Base-by-base conservation (phyloP, 23 tunicate species). In the Ascidia mentula region DNA sequence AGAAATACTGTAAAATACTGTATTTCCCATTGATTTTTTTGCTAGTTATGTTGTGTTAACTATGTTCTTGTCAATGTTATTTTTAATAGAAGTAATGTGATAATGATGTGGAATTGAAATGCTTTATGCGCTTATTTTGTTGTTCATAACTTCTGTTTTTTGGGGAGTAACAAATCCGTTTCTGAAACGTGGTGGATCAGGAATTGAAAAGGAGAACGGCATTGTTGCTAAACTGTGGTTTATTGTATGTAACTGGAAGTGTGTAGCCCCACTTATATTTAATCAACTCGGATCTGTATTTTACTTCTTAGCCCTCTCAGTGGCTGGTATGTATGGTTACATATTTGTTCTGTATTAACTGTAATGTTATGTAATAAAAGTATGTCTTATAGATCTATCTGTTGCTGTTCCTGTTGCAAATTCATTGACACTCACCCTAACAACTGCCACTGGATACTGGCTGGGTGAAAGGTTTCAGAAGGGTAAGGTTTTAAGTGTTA, bases 131-230 rank as follows among this genome's bases (percentile, higher is more conserved):
- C 53, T 80, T 40, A 24, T 38, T 60, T 80, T 73, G 75, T 65
- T 89, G 31, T 31, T 89, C 18, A 32, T 85, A 30, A 78, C 88
- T 40, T 75, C 96, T 18, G 0, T 90, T 18, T 45, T 80, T 6
- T 90, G 96, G 96, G 96, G 96, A 31, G 39, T 84, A 13, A 90
- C 96, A n/a, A 90, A 90, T 76, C 96, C 96, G 2, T 75, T 85
- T 69, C 40, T 90, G 31, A 90, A 90, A 46, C 81, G 76, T 59
- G 89, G 88, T 33, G 86, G 96, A 33, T 78, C 76, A 40, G 96
- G 89, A 36, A 84, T 90, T 33, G 89, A 80, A 32, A 81, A 85
- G 6, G 38, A 84, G 26, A 35, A 85, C 26, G 83, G 80, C 31
- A 9, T 90, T 7, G 40, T 42, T 22, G 31, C 75, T 36, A 90